These are phyloP conservation scores for Platycheirus albimanus DNA, from an alignment of 2,888 invertebrate genomes.

Conservation along the genomic window DNA sequence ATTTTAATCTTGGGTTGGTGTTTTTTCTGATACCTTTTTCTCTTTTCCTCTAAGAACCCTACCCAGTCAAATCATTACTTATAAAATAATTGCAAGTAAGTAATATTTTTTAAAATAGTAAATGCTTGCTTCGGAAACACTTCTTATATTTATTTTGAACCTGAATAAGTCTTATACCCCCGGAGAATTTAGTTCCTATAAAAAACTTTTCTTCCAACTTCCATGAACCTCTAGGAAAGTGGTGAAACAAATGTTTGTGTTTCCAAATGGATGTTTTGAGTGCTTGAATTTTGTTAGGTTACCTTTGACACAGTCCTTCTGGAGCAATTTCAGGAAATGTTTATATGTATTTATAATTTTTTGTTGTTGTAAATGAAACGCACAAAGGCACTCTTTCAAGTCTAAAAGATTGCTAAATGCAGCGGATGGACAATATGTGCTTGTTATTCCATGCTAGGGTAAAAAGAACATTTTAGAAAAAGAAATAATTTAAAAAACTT, in stretches of 20 bases:
- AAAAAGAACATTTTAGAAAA: neutral
- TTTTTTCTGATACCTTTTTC: too few species aligned
- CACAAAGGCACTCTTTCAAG: constrained; percentile 10
- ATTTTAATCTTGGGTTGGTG: too few species aligned
- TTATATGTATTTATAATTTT: constrained; percentile 36
- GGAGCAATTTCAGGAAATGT: constrained; percentile 55
- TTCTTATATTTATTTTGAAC: neutral
- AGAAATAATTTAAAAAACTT: neutral
- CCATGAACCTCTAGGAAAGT: constrained; percentile 16
- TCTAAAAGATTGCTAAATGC: neutral
- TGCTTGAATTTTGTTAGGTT: too few species aligned
- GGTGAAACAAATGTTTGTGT: neutral
- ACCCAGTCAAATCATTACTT: too few species aligned
- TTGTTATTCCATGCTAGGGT: neutral
- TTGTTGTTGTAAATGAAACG: constrained; percentile 41
- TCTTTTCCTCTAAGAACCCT: too few species aligned
- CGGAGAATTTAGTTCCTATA: neutral
- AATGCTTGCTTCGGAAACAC: too few species aligned
- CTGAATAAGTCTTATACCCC: neutral
- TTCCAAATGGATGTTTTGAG: too few species aligned
- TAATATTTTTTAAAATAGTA: too few species aligned
- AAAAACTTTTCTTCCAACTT: neutral
- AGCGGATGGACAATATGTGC: neutral
- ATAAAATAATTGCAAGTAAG: too few species aligned
- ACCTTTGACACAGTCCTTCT: constrained; percentile 64